Evolutionary conservation across 2,888 invertebrate species (phyloP), one percentile per base, ranked within the genome.

Genomic region (Ischnus inquisitorius): DNA sequence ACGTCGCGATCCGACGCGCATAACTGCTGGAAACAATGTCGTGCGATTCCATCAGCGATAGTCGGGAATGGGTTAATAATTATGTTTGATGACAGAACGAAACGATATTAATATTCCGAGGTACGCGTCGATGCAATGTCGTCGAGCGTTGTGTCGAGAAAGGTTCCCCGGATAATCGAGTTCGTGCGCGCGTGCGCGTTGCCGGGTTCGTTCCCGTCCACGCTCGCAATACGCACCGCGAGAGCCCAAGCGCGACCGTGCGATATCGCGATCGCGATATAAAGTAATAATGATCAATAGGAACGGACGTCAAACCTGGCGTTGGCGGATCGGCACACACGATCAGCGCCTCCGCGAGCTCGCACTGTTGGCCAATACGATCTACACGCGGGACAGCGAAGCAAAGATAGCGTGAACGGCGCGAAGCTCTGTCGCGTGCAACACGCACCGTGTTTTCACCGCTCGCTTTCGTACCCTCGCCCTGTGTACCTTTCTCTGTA

Each of bases 201-300:
- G 16, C 16, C 10, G 5, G 5, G 6, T 34, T 34, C 19, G 57
- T 39, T n/a, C 46, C 12, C 14, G 54, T 69, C 43, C 51, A 77
- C 77, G 25, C 60, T 57, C 65, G 57, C 28, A 39, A 12, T 16
- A 41, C 48, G 19, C 48, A 57, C 43, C 22, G n/a, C n/a, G 19
- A 25, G 46, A 65, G 51, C 46, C 16, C 34, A 34, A 34, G 51
- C 46, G 46, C 60, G 67, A 79, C n/a, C 67, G 69, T 77, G 80
- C 77, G 80, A 80, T 80, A 69, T 84, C 83, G 34, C 72, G 74
- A 78, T 74, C 83, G 68, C 71, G 80, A 76, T 82, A 79, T 76
- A 72, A 79, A 82, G 84, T 82, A 82, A 85, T 84, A 79, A 82
- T 79, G 81, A 85, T 85, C 83, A 79, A 85, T 85, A 76, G 69